These are phyloP conservation scores for Stenichneumon culpator DNA, from an alignment of 2,888 invertebrate species.

Conservation along the genomic window DNA sequence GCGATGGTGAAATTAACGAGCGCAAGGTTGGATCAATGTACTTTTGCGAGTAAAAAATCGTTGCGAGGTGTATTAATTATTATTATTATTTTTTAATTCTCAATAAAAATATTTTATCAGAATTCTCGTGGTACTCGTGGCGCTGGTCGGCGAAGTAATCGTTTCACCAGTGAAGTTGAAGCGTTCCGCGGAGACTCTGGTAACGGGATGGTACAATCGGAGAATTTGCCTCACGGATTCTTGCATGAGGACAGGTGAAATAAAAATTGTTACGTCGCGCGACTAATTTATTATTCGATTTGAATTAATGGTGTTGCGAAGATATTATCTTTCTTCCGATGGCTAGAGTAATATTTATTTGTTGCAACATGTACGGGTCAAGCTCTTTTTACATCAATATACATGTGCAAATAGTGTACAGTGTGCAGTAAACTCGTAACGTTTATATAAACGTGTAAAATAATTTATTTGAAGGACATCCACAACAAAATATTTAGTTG, in stretches of 20 bases:
- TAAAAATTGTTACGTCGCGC: not conserved
- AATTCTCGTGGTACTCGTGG: conserved; percentile 10
- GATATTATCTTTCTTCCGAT: not conserved
- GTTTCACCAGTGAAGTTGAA: not conserved
- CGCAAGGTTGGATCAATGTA: conserved; percentile 15
- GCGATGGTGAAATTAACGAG: conserved; percentile 4
- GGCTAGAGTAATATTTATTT: no score
- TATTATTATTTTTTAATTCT: not conserved
- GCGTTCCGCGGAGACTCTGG: not conserved
- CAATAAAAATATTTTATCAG: conserved; percentile 3
- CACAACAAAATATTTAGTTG: no score
- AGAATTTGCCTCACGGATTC: conserved; percentile 18
- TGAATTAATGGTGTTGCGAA: not conserved
- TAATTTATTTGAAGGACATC: no score
- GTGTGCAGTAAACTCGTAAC: no score
- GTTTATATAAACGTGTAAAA: no score
- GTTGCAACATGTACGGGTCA: no score
- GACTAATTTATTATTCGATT: not conserved
- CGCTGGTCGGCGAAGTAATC: not conserved
- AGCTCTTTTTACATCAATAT: no score
- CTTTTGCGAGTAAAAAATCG: not conserved
- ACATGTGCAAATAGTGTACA: no score
- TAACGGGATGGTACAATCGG: conserved; percentile 20
- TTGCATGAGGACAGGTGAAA: conserved; percentile 15
- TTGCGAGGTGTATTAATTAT: not conserved